These are phyloP conservation scores for Esox niger DNA, from an alignment of 2,113 vertebrate species.

Conservation along the genomic window DNA sequence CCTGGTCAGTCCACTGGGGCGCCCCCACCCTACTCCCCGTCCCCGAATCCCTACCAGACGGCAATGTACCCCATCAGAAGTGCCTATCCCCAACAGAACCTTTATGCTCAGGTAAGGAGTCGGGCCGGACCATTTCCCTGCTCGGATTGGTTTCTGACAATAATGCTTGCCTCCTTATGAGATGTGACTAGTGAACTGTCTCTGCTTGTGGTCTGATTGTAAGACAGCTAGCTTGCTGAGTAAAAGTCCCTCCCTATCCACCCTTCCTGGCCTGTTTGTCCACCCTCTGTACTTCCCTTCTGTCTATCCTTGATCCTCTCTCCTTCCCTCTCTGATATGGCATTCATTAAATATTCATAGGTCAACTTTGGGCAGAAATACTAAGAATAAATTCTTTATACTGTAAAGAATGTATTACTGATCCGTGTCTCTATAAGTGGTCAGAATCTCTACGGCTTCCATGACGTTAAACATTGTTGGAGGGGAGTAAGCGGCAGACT, in stretches of 20 bases:
- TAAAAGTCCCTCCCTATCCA: background rate
- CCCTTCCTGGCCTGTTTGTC: background rate
- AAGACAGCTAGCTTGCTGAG: background rate
- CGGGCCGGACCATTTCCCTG: conserved; percentile 70
- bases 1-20: conserved; percentile 94
- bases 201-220: background rate
- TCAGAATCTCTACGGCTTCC: no score
- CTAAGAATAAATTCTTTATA: no score
- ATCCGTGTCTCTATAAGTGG: no score
- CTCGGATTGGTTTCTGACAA: conserved; percentile 45
- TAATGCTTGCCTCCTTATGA: no score
- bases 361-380: no score
- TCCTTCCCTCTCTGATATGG: no score
- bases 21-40: conserved; percentile 94
- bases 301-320: background rate
- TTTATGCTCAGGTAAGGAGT: conserved; percentile 87
- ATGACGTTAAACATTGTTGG: no score
- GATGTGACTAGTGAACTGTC: background rate
- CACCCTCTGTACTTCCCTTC: no score
- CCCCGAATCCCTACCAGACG: conserved; percentile 92
- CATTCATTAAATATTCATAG: no score
- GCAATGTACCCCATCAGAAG: conserved; percentile 99
- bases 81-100: conserved; percentile 96
- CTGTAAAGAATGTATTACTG: no score
- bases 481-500: no score